Evolutionary conservation across 2,797 vertebrate species (phyloP).

Genomic region (Coendou prehensilis): DNA sequence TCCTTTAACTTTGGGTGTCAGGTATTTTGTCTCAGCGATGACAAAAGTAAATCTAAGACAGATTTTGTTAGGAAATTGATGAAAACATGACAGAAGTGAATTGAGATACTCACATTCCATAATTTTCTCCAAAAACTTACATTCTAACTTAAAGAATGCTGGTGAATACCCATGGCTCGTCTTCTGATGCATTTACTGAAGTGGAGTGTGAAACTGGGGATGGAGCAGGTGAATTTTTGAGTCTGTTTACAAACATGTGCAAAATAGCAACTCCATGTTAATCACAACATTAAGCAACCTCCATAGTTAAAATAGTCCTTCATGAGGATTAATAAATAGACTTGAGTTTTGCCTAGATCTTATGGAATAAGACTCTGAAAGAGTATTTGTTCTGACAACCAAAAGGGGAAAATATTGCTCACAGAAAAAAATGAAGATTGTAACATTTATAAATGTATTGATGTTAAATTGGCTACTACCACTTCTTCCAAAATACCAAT

Average conservation of each 20-base stretch:
- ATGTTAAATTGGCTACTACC: not conserved
- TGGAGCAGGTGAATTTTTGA: not conserved
- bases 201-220: not conserved
- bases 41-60: not conserved
- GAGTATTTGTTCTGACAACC: constrained; percentile 37
- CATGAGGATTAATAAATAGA: constrained; percentile 6
- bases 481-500: constrained; percentile 25
- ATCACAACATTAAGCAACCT: not conserved
- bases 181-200: not conserved
- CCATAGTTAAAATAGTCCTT: constrained; percentile 16
- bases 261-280: not conserved
- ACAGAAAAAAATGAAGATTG: not conserved
- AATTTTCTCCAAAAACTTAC: not conserved
- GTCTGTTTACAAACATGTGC: not conserved
- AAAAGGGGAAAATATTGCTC: not conserved
- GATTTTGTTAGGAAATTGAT: not conserved
- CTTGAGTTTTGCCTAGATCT: not conserved
- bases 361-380: not conserved
- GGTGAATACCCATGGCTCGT: not conserved
- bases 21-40: not conserved
- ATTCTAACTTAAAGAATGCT: not conserved
- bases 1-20: not conserved
- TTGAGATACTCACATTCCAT: not conserved
- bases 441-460: not conserved
- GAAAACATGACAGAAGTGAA: not conserved